Evolutionary conservation across 2,797 vertebrate species (phyloP).

Genomic region (Scyliorhinus canicula): DNA sequence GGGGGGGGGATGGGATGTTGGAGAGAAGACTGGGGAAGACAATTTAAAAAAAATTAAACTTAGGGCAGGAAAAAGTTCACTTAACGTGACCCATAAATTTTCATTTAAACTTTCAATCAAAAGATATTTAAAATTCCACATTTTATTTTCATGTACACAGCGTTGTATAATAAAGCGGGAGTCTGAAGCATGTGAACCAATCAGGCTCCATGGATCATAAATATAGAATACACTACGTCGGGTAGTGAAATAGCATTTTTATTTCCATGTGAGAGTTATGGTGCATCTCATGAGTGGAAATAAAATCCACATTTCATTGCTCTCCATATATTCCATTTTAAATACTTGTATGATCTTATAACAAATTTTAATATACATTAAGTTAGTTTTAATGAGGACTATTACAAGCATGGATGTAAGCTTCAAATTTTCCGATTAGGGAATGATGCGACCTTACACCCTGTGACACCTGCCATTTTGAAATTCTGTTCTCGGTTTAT

Average conservation of each 20-base stretch:
- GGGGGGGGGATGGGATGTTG: no score
- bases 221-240: neutral
- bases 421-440: slow-evolving; percentile 8
- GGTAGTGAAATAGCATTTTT: slow-evolving; percentile 30
- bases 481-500: neutral
- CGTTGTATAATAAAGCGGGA: neutral
- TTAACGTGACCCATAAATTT: neutral
- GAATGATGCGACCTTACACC: neutral
- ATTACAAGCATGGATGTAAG: slow-evolving; percentile 32
- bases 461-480: neutral
- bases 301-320: slow-evolving; percentile 36
- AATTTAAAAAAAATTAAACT: neutral
- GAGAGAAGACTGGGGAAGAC: no score
- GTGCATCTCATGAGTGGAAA: slow-evolving; percentile 34
- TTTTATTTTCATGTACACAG: slow-evolving; percentile 1
- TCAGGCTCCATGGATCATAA: slow-evolving; percentile 29
- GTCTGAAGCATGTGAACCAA: slow-evolving; percentile 26
- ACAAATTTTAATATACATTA: slow-evolving; percentile 35
- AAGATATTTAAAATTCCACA: neutral
- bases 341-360: slow-evolving; percentile 25
- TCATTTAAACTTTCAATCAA: neutral
- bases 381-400: slow-evolving; percentile 28
- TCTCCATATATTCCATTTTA: slow-evolving; percentile 32
- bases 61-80: neutral
- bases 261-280: slow-evolving; percentile 34